Base-by-base conservation (phyloP, 2,113 vertebrate species). In the Anseranas semipalmata region DNA sequence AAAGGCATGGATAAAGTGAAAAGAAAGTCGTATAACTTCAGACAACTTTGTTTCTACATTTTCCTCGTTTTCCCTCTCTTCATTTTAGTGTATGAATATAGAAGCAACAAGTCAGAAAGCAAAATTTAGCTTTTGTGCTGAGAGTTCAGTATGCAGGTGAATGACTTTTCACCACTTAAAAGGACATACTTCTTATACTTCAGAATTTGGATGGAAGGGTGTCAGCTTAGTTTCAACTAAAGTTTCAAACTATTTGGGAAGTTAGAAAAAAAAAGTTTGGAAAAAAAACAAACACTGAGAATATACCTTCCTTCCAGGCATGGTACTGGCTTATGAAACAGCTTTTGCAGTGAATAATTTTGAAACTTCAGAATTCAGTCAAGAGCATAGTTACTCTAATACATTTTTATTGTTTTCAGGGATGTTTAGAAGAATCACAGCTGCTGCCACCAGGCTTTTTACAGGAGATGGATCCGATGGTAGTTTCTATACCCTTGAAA, bases 391-490 rank as follows among this genome's bases (percentile, higher is more conserved):
- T 73, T 76, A 65, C 32, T 89, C 10, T 59, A 75, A 87, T 9
- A 7, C 28, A 21, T 16, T 85, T 59, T 79, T 70, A 14, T 62
- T 93, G 15, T 72, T 95, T 96, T 71, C 96, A 99, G 99, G 99
- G 77, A 99, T 98, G 98, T 99, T 99, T 96, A 98, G 99, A 90
- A 98, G 99, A 95, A 99, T 99, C 97, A 99, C 99, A 12, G 98
- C 98, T 32, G 99, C 99, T 59, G 99, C 99, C 85, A 99, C 98
- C 39, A 98, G 98, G 32, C 98, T 99, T 58, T 98, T 99, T 92
- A 99, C 98, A 60, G 98, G 97, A 6, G 99, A 99, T 45, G 96
- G 96, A 33, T 97, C 98, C 30, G 97, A 97, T 4, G 96, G 97
- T 74, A 94, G 91, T 65, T 99, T 99, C 97, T 99, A 99, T 76